A percentile compares a stretch with the other conserved stretches of the same genome.
phyloP scores from a whole-genome alignment of 2,797 vertebrate species.

The Liasis olivaceus region DNA sequence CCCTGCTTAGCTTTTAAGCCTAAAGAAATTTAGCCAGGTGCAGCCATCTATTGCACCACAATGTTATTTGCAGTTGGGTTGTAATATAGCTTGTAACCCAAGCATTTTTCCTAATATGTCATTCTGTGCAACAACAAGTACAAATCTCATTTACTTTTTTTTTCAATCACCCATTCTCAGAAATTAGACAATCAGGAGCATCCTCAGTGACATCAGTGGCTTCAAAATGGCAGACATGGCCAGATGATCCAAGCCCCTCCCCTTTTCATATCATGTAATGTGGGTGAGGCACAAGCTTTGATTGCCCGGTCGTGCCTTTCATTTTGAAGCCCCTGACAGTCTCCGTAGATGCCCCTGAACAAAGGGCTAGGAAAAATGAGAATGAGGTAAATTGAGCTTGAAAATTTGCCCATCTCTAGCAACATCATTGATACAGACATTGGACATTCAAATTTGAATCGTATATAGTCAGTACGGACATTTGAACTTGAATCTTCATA shows the following conservation, averaged over 20 bases:
- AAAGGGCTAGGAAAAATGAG: not conserved
- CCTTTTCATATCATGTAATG: not conserved
- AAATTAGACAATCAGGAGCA: not conserved
- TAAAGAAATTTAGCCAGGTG: not conserved
- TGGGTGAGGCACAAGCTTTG: not conserved
- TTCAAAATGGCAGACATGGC: not conserved
- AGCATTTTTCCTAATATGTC: not conserved
- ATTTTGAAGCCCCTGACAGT: not conserved
- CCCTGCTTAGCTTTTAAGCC: not conserved
- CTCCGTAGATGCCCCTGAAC: not conserved
- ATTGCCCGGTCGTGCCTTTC: not conserved
- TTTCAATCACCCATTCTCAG: not conserved
- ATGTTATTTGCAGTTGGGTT: not conserved
- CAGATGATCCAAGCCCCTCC: not conserved
- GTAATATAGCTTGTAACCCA: not conserved
- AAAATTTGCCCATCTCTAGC: not conserved
- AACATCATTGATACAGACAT: not conserved
- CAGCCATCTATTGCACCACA: not conserved
- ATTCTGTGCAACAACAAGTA: not conserved
- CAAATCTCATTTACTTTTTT: not conserved
- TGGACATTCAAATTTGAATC: not conserved
- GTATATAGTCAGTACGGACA: not conserved
- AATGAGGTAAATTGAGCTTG: not conserved
- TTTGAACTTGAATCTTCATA: not conserved
- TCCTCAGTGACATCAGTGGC: not conserved